Base-by-base conservation (phyloP, 2,888 invertebrate genomes). In the Diaprepes abbreviatus region DNA sequence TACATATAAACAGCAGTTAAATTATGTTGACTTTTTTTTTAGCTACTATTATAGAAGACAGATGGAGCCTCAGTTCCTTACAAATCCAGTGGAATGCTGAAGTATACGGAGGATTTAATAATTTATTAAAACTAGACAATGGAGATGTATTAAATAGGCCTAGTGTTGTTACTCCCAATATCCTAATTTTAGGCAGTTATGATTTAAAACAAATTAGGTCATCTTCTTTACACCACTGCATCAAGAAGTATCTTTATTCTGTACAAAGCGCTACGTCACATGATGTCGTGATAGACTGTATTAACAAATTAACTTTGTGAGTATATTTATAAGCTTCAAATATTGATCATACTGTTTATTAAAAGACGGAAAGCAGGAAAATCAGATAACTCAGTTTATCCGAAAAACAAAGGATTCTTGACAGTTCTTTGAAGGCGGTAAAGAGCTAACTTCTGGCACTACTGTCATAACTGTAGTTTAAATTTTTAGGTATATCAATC, bases 241-340 rank as follows among this genome's bases (percentile, higher is more conserved):
- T 88, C 40, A 83, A 86, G 2, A 85, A 85, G 54, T 87, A 88
- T 63, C 79, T 92, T 48, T 82, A 86, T 33, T 85, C 85, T 19
- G 84, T 92, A 59, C 89, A 91, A 78, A 91, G 90, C 79, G 90
- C 90, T 0, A 89, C 89, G 0, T 85, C 88, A 0, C 91, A 91
- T 76, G 82, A 81, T 65, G 85, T 86, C 71, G 90, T 91, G 2
- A 82, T 82, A 14, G 86, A 87, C 35, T 86, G 88, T 0, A 79
- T 92, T 7, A 84, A 86, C 74, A 82, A 86, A 65, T 80, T 91
- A 33, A 87, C 87, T 55, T 87, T 88, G 90, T 91, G 83, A 81
- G 79, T 60, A 54, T 52, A 54, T 64, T 33, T n/a, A 1, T 24
- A 54, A 54, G 16, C 31, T 28, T n/a, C n/a, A n/a, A n/a, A n/a